Evolutionary conservation across 1,140 invertebrate species (phyloP), one percentile per base, ranked within the genome.

Genomic region (Conus ventricosus): DNA sequence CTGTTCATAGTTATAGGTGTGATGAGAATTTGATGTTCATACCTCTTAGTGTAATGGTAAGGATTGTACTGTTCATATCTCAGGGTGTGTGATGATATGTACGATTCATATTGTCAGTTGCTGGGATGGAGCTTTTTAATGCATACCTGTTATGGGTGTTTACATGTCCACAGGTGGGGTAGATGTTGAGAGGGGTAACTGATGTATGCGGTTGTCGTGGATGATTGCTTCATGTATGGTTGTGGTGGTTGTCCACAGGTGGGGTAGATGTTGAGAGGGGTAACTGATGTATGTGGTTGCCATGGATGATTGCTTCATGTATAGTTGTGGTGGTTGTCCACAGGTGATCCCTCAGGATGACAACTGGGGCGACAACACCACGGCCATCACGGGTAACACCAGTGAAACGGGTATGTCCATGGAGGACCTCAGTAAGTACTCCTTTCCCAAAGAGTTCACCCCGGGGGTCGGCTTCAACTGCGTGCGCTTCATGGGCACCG

Each of bases 301-400:
- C 20, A 25, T 54, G 51, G 67, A 20, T 25, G 13, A 20, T 57
- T 20, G 10, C 25, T 60, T 57, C 5, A 13, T 13, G 39, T 85
- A 10, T 63, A 54, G 81, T 51, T 87, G 98, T 6, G 55, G 13
- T 57, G 57, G 57, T 39, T 13, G n/a, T 39, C 5, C 5, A 81
- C 97, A 98, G 95, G 98, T 99, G 90, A 95, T 99, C 76, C 98
- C 98, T 0, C 96, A 96, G 94, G 98, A 99, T 96, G 99, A 99
- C 93, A 99, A 99, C 94, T 99, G 99, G 99, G 98, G 98, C 63
- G 99, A 99, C 95, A 99, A 98, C 93, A 99, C 98, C 0, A 99
- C 99, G 7, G 98, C 98, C 0, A 97, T 99, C 51, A 99, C 99
- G 7, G 98, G 98, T 25, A 99, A 99, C 92, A 99, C 98, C 5